phyloP scores from a whole-genome alignment of 1,140 invertebrate species.

The Caerostris extrusa region DNA sequence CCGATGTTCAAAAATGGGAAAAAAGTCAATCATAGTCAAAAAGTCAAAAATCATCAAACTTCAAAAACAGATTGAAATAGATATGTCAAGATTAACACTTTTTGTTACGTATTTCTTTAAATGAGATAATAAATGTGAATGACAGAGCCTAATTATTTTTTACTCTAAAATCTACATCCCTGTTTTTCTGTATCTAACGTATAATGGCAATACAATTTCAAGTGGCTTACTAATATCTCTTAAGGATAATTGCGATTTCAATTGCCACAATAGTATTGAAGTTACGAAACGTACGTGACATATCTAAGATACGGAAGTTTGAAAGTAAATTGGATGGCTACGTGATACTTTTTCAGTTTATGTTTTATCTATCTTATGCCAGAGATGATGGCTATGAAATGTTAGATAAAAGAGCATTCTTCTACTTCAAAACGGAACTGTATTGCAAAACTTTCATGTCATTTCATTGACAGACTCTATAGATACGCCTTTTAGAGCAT shows the following conservation, averaged over 20 bases:
- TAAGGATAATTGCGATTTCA: not conserved
- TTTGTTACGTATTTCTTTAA: too few relatives aligned
- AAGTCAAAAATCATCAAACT: too few relatives aligned
- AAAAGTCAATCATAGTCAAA: too few relatives aligned
- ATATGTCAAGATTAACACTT: too few relatives aligned
- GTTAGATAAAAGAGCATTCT: not conserved
- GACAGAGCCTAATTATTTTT: too few relatives aligned
- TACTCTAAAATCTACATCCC: not conserved
- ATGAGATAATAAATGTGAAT: too few relatives aligned
- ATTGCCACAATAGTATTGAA: not conserved
- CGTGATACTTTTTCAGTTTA: not conserved
- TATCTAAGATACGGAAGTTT: not conserved
- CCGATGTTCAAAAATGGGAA: too few relatives aligned
- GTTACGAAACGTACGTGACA: not conserved
- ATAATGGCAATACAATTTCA: not conserved
- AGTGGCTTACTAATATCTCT: not conserved
- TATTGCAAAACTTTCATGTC: too few relatives aligned
- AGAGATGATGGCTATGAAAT: not conserved
- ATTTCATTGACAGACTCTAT: too few relatives aligned
- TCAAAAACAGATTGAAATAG: too few relatives aligned
- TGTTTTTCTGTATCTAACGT: not conserved
- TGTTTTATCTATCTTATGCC: not conserved
- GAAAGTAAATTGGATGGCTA: not conserved
- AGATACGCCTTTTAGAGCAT: too few relatives aligned
- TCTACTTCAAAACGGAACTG: not conserved